Base-by-base conservation (phyloP, 2,113 vertebrate species). In the Onychorhynchus coronatus region DNA sequence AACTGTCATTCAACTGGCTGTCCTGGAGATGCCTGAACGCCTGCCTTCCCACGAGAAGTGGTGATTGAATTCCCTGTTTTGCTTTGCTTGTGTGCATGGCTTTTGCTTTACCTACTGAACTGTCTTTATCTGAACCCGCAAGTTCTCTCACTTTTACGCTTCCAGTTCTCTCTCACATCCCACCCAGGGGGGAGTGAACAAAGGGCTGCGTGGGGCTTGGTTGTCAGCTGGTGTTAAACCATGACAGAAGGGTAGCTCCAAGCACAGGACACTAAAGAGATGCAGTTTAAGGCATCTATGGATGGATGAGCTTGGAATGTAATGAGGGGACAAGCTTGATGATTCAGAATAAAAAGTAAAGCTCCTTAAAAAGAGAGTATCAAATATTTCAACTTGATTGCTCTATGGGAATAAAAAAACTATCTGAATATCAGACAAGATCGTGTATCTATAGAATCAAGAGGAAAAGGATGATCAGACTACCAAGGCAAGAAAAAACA, bases 191-290 rank as follows among this genome's bases (percentile, higher is more conserved):
- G 3, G 7, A 53, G 17, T 18, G 20, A 75, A 28, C 7, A 14
- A 47, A n/a, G 15, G 11, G 35, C 50, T 80, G 31, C 0, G 0
- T 41, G 42, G 14, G 14, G 20, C 28, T 75, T 68, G 78, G 13
- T 20, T 61, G 16, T 47, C 67, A 11, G 10, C 17, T 89, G 53
- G 10, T 39, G 23, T 75, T n/a, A 17, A 47, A 68, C 30, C 2
- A 5, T 1, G 2, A 22, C 5, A 79, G 12, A 12, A 25, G 10
- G 12, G 19, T 39, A 76, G 16, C 21, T 88, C 33, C 47, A 76
- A 88, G 24, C 21, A n/a, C 2, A 44, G 12, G 23, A 70, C 18
- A 30, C 30, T 27, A 23, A 0, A 2, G 8, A 72, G 49, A 56
- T 66, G 35, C 33, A 37, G 8, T 58, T 78, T 41, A 35, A 76